phyloP scores from a whole-genome alignment of 2,113 vertebrate species.

The Jacana jacana region DNA sequence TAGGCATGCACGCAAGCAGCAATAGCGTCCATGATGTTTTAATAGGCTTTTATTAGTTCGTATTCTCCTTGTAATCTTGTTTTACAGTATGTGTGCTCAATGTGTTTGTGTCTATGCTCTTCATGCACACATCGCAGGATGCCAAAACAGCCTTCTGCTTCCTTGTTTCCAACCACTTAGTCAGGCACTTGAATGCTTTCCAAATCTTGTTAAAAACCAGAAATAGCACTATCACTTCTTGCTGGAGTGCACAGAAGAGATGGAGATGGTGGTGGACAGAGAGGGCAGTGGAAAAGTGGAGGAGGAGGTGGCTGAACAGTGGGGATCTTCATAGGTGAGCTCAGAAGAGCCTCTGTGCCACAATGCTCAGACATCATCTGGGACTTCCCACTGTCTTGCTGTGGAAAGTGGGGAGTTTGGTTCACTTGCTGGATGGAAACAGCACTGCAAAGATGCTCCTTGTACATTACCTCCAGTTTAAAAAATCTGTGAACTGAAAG shows the following conservation, averaged over 20 bases:
- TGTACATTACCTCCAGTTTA: neutral
- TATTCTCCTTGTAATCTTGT: conserved; percentile 48
- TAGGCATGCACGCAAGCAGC: neutral
- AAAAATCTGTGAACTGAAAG: neutral
- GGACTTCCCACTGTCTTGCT: neutral
- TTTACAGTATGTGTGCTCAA: conserved; percentile 45
- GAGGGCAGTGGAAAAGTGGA: neutral
- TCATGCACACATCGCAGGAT: conserved; percentile 24
- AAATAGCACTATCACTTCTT: conserved; percentile 10
- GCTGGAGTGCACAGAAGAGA: neutral
- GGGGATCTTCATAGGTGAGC: neutral
- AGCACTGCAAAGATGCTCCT: neutral
- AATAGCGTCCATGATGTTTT: conserved; percentile 26
- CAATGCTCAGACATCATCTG: neutral
- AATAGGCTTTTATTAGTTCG: conserved; percentile 54
- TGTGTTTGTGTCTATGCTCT: conserved; percentile 50
- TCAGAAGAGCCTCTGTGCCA: fast-evolving
- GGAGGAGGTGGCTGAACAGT: neutral
- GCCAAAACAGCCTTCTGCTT: conserved; percentile 54
- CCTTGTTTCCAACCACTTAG: conserved; percentile 52
- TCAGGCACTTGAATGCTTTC: conserved; percentile 13
- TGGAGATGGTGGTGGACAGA: neutral
- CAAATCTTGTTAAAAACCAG: conserved; percentile 49
- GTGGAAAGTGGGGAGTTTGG: neutral
- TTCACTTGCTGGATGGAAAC: neutral